phyloP scores from a whole-genome alignment of 2,888 invertebrate genomes.

The Cephonodes hylas region DNA sequence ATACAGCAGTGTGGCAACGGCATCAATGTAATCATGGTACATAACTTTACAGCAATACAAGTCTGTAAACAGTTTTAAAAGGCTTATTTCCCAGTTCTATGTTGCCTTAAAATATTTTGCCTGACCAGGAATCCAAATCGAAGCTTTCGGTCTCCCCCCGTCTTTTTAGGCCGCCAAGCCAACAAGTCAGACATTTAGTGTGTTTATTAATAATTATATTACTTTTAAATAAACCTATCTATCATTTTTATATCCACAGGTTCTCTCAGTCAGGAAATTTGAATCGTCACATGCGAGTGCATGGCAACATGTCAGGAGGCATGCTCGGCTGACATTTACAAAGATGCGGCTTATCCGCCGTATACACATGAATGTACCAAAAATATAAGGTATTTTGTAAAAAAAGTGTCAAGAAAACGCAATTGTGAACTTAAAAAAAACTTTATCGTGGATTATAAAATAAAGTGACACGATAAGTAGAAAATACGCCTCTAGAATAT shows the following conservation, averaged over 20 bases:
- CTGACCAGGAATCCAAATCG: too few species aligned
- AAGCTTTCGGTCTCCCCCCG: too few species aligned
- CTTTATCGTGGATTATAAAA: neutral
- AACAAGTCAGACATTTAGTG: too few species aligned
- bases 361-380: constrained; percentile 35
- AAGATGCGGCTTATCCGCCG: constrained; percentile 50
- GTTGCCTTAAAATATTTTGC: neutral
- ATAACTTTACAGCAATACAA: too few species aligned
- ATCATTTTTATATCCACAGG: constrained; percentile 51
- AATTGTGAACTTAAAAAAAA: neutral
- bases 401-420: neutral
- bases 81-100: too few species aligned
- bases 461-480: neutral
- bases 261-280: constrained; percentile 99
- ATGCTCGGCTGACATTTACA: constrained; percentile 83
- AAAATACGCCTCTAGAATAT: neutral
- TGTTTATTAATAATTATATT: too few species aligned
- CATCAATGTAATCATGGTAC: too few species aligned
- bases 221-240: too few species aligned
- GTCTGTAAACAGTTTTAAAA: too few species aligned
- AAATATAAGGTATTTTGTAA: neutral
- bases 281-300: constrained; percentile 99
- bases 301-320: constrained; percentile 84
- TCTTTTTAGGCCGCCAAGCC: neutral
- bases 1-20: too few species aligned